phyloP scores from a whole-genome alignment of 1,140 invertebrate species.

The Monomorium pharaonis region DNA sequence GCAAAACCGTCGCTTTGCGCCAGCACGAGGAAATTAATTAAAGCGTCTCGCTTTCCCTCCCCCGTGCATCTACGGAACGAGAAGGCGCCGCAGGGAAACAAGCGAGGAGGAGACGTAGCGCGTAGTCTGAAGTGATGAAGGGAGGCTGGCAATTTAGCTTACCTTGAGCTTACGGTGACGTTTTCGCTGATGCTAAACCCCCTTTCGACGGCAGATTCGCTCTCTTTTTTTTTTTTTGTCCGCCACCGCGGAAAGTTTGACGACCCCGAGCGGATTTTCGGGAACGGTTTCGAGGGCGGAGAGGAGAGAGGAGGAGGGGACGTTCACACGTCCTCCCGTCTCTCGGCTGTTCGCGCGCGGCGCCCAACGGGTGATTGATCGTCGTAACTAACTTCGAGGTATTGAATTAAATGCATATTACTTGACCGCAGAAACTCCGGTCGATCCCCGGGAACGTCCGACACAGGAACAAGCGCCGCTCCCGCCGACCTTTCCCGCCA shows the following conservation, averaged over 20 bases:
- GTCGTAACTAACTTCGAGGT: constrained; percentile 34
- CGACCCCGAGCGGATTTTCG: neutral
- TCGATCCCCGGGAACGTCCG: constrained; percentile 37
- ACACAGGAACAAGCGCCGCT: constrained; percentile 20
- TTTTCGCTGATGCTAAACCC: neutral
- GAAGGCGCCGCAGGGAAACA: constrained; percentile 29
- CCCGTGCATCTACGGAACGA: neutral
- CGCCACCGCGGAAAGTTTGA: neutral
- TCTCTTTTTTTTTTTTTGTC: neutral
- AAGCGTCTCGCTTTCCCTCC: constrained; percentile 45
- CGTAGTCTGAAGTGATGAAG: neutral
- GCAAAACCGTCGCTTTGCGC: constrained; percentile 37
- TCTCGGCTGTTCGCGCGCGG: neutral
- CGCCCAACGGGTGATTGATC: constrained; percentile 39
- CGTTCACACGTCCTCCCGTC: neutral
- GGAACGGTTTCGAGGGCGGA: neutral
- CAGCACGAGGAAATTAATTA: constrained; percentile 67
- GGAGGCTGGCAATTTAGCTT: neutral
- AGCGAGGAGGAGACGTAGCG: neutral
- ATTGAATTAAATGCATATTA: constrained; percentile 59
- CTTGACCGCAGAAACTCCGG: constrained; percentile 39
- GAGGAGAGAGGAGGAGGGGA: too few relatives aligned
- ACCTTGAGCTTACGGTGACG: neutral
- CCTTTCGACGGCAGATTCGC: neutral
- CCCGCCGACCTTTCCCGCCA: neutral